These are phyloP conservation scores for Anastrepha obliqua DNA, from an alignment of 1,140 invertebrate genomes.

Conservation along the genomic window DNA sequence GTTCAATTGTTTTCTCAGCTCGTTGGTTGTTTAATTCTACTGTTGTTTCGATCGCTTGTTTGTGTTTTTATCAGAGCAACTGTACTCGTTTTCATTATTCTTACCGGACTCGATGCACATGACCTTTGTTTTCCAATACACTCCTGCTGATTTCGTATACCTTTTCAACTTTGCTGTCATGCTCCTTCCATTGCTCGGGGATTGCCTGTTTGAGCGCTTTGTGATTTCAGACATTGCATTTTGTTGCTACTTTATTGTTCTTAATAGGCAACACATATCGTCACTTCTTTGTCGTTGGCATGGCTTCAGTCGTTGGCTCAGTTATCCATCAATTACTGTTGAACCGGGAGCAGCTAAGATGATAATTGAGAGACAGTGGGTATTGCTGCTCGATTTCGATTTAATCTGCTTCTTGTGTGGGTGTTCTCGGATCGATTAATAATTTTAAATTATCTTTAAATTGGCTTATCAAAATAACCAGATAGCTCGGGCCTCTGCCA, in stretches of 20 bases:
- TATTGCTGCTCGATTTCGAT: too few relatives aligned
- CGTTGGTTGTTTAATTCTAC: too few relatives aligned
- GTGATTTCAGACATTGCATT: too few relatives aligned
- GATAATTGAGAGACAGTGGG: too few relatives aligned
- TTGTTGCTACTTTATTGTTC: neutral
- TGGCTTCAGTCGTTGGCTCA: neutral
- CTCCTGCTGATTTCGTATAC: neutral
- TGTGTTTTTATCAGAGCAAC: neutral
- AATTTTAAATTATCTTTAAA: too few relatives aligned
- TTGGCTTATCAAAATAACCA: too few relatives aligned
- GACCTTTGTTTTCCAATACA: neutral
- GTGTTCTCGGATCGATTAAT: too few relatives aligned
- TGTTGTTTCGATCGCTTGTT: neutral
- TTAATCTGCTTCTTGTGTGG: too few relatives aligned
- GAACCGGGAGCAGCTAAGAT: neutral
- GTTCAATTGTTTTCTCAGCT: neutral
- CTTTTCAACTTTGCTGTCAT: neutral
- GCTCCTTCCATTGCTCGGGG: neutral
- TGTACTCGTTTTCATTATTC: neutral
- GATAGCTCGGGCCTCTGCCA: too few relatives aligned
- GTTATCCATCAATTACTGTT: neutral
- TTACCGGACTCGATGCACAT: neutral
- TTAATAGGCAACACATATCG: neutral
- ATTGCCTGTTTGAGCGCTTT: neutral
- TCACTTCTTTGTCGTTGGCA: neutral